Conservation (phyloP, 2,113 vertebrate genomes). For the Channa argus region DNA sequence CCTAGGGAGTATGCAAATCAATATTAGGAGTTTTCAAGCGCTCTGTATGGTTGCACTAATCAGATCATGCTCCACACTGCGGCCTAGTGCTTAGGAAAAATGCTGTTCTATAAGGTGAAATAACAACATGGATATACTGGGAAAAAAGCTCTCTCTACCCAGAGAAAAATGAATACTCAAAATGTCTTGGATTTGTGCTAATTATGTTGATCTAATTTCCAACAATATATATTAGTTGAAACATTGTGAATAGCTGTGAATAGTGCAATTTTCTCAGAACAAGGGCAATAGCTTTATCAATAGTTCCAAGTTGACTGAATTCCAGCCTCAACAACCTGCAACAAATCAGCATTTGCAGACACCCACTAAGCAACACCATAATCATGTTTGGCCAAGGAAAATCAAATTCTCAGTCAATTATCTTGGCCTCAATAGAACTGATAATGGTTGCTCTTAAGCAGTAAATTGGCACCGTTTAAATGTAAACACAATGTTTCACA, state of each 20-base stretch:
- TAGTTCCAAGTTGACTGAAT: slow-evolving; percentile 69
- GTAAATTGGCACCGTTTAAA: slow-evolving; percentile 75
- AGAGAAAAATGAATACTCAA: slow-evolving; percentile 13
- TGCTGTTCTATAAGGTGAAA: neutral
- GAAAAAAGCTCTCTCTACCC: neutral
- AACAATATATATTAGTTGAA: slow-evolving; percentile 23
- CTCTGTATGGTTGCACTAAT: neutral
- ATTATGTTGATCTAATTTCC: slow-evolving; percentile 18
- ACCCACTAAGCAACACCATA: slow-evolving; percentile 66
- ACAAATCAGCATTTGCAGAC: slow-evolving; percentile 73
- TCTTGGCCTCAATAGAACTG: slow-evolving; percentile 71
- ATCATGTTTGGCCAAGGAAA: slow-evolving; percentile 78
- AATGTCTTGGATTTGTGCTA: slow-evolving; percentile 19
- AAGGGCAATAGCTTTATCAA: slow-evolving; percentile 59
- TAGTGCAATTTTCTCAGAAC: slow-evolving; percentile 34
- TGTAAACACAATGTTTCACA: slow-evolving; percentile 79
- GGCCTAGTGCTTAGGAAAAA: neutral
- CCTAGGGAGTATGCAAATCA: neutral
- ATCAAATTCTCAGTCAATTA: slow-evolving; percentile 80
- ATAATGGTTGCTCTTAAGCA: slow-evolving; percentile 76
- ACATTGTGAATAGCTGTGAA: slow-evolving; percentile 23
- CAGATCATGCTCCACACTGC: neutral
- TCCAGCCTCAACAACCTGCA: slow-evolving; percentile 61
- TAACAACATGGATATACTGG: neutral
- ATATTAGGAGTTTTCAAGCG: neutral